Base-by-base conservation (phyloP, 2,888 invertebrate genomes). In the Netelia fuscicornis region DNA sequence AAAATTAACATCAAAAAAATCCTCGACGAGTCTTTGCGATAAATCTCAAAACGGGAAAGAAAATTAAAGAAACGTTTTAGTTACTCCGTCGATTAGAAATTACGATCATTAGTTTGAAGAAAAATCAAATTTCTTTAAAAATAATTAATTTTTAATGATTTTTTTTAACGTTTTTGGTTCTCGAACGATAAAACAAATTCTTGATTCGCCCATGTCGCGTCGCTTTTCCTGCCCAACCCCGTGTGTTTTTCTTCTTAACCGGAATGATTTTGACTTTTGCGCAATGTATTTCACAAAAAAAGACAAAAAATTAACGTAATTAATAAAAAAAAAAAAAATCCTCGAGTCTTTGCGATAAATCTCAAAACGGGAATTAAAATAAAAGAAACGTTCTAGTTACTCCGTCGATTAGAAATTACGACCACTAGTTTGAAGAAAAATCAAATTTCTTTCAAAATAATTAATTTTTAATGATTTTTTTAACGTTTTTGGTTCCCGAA, bases 201-300 rank as follows among this genome's bases (percentile, higher is more conserved):
- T 10, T 2, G 10, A 13, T 13, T 48, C 2, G 48, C 11, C 48
- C 48, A 48, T 48, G 48, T 48, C 48, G 48, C 48, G 48, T 48
- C 56, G 20, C 17, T 48, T 3, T 11, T 75, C 70, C 67, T 62
- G 20, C 1, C 20, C 20, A 78, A 83, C 70, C 23, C 70, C 75
- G 67, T 58, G 72, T 20, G 42, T 44, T n/a, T 72, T 54, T 48
- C 13, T 52, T 54, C 23, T 9, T 64, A 56, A 67, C 8, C 56
- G 58, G 67, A 56, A 67, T 71, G 83, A 58, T 20, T 83, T 70
- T 67, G 44, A 54, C 65, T 70, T 64, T 76, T 65, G 25, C 37
- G 79, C 71, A 52, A 60, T 48, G 67, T 48, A 30, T 10, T 44
- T 42, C n/a, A 23, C 0, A 30, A 54, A 25, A 30, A 70, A 20